Evolutionary conservation across 2,888 invertebrate genomes (phyloP).

Genomic region (Drosophila mayaguana): DNA sequence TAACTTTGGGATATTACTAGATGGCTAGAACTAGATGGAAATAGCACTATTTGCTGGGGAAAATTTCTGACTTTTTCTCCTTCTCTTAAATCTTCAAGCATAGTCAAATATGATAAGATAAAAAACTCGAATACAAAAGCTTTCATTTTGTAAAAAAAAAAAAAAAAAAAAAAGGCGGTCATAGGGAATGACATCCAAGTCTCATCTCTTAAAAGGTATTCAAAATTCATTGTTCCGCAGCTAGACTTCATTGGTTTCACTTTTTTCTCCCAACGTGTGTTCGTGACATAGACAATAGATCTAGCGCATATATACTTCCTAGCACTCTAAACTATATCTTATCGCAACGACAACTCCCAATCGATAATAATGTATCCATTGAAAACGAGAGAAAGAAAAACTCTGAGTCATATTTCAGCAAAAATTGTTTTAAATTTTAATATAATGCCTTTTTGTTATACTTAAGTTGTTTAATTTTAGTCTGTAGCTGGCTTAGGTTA

Average conservation of each 20-base stretch:
- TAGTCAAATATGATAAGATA: background rate
- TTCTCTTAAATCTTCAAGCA: background rate
- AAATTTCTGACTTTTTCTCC: too few relatives aligned
- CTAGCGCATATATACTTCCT: background rate
- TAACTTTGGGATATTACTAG: background rate
- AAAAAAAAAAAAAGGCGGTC: background rate
- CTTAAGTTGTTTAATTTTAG: conserved; percentile 27
- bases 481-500: conserved; percentile 54
- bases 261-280: background rate
- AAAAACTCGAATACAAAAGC: background rate
- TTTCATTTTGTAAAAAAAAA: background rate
- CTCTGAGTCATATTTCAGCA: conserved; percentile 3
- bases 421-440: conserved; percentile 41
- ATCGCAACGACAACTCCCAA: background rate
- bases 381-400: conserved; percentile 10
- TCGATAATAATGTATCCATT: background rate
- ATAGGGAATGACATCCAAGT: background rate
- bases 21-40: background rate
- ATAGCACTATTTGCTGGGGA: too few relatives aligned
- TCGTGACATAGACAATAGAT: conserved; percentile 10
- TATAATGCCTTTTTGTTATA: conserved; percentile 38
- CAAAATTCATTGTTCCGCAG: background rate
- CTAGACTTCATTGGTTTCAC: background rate
- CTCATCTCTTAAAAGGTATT: background rate
- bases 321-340: conserved; percentile 16